These are phyloP conservation scores for Pitangus sulphuratus DNA, from an alignment of 2,797 vertebrate genomes.

Conservation along the genomic window DNA sequence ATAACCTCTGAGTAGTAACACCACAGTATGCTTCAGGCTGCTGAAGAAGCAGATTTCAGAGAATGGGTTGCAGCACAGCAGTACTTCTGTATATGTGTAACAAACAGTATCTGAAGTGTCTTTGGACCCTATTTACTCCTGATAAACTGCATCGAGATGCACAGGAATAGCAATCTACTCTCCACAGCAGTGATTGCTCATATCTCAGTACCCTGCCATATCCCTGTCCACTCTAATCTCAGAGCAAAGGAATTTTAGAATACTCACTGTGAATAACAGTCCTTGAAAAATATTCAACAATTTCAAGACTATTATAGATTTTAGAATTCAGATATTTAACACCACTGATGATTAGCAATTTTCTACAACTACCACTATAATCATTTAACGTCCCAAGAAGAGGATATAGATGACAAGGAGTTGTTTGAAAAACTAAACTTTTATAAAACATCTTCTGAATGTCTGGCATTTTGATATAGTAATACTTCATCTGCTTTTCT, in stretches of 20 bases:
- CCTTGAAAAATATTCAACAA: slow-evolving; percentile 9
- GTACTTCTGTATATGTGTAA: neutral
- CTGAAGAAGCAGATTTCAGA: neutral
- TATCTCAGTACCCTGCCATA: neutral
- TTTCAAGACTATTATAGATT: slow-evolving; percentile 16
- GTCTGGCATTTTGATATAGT: neutral
- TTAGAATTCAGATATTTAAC: slow-evolving; percentile 38
- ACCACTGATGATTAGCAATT: slow-evolving; percentile 13
- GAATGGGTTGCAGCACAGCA: neutral
- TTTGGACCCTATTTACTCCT: neutral
- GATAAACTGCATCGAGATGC: neutral
- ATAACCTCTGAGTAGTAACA: neutral
- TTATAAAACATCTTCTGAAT: neutral
- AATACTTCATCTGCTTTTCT: neutral
- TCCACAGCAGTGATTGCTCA: neutral
- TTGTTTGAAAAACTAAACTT: slow-evolving; percentile 13
- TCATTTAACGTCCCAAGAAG: neutral
- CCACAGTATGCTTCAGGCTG: neutral
- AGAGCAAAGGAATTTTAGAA: neutral
- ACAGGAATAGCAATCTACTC: neutral
- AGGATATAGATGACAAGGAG: slow-evolving; percentile 4
- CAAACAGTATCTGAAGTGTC: neutral
- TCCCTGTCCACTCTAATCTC: neutral
- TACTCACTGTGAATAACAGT: neutral
- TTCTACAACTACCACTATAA: slow-evolving; percentile 15